These are phyloP conservation scores for Spheniscus humboldti DNA, from an alignment of 2,797 vertebrate genomes.

Conservation along the genomic window DNA sequence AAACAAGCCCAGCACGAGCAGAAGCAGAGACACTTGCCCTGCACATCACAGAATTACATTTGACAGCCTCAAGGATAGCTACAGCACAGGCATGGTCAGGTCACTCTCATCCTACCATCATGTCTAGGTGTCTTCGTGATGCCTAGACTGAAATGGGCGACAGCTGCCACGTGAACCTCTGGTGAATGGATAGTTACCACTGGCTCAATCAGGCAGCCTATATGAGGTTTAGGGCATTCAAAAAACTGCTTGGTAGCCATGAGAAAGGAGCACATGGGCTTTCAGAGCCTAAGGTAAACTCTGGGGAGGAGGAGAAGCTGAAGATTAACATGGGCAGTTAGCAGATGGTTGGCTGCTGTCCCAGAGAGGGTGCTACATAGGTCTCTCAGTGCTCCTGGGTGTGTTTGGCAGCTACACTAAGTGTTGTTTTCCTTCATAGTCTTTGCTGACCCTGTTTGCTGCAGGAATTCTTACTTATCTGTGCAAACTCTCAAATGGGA, in stretches of 20 bases:
- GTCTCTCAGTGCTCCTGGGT: neutral
- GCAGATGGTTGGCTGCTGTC: neutral
- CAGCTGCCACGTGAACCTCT: neutral
- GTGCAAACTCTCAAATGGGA: neutral
- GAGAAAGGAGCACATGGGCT: neutral
- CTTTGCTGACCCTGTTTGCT: neutral
- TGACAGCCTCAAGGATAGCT: neutral
- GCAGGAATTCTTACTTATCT: slow-evolving; percentile 13
- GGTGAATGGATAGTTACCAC: neutral
- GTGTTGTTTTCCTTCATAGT: neutral
- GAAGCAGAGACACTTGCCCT: neutral
- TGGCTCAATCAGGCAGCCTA: neutral
- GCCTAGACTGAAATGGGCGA: neutral
- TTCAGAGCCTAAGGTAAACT: neutral
- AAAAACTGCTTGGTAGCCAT: neutral
- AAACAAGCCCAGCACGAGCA: neutral
- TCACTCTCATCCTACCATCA: neutral
- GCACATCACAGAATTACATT: neutral
- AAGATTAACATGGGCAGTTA: neutral
- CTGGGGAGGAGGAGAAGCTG: neutral
- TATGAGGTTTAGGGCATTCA: neutral
- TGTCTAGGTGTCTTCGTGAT: neutral
- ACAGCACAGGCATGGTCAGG: neutral
- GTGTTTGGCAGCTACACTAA: neutral
- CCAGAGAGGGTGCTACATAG: neutral